phyloP scores from a whole-genome alignment of 2,888 invertebrate genomes.

The Oligia fasciuncula region DNA sequence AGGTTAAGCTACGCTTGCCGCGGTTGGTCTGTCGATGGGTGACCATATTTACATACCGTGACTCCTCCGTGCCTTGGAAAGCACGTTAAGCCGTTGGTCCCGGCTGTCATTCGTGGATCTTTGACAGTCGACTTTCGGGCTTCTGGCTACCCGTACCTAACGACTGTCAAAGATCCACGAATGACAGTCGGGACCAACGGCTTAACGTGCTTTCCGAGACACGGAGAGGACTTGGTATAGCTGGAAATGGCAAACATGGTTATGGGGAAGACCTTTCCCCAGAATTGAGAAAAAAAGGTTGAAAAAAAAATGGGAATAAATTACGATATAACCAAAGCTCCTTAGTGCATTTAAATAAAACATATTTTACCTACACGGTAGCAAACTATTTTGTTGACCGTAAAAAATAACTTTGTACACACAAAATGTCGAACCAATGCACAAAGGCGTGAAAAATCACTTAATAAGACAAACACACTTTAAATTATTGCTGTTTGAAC shows the following conservation, averaged over 20 bases:
- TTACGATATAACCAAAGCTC: not conserved
- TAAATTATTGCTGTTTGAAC: conserved; percentile 3
- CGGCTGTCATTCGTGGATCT: no score
- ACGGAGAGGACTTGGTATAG: no score
- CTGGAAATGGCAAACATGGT: not conserved
- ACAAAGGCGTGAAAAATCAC: conserved; percentile 34
- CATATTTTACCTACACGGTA: not conserved
- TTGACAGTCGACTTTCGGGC: no score
- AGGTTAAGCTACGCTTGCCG: no score
- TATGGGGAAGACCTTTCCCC: not conserved
- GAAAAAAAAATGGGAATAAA: not conserved
- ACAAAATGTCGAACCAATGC: conserved; percentile 26
- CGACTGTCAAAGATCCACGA: not conserved
- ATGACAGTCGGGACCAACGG: no score
- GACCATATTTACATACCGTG: no score
- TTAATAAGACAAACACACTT: conserved; percentile 26
- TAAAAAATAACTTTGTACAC: conserved; percentile 14
- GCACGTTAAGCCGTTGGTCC: no score
- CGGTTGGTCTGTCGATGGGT: no score
- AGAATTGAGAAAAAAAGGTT: not conserved
- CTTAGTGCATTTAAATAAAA: not conserved
- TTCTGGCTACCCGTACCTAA: no score
- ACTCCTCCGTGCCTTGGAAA: no score
- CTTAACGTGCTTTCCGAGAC: no score
- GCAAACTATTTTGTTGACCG: not conserved